phyloP scores from a whole-genome alignment of 2,113 vertebrate species.

The Daubentonia madagascariensis region DNA sequence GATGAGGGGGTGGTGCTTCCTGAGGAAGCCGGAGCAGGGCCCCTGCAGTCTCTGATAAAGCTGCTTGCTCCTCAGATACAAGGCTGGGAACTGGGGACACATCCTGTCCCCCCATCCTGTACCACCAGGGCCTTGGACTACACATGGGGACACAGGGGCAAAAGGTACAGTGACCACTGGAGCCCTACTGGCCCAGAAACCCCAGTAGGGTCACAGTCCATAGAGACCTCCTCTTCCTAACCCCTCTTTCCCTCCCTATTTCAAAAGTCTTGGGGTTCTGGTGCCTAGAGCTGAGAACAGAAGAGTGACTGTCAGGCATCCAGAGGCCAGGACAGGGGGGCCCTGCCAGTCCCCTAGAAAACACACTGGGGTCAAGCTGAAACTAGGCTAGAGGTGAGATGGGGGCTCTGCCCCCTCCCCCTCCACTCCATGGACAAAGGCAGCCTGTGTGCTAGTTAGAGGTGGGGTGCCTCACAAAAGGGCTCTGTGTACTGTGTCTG shows the following conservation, averaged over 20 bases:
- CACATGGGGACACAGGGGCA: not conserved
- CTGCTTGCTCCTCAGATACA: constrained; percentile 28
- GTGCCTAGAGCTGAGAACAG: not conserved
- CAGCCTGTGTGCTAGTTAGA: constrained; percentile 38
- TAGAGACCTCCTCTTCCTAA: not conserved
- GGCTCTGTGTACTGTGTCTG: constrained; percentile 60
- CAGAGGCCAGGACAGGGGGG: not conserved
- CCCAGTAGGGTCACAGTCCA: not conserved
- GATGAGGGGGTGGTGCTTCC: constrained; percentile 53
- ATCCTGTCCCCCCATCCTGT: not conserved
- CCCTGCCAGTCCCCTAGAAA: not conserved
- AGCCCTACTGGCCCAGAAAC: not conserved
- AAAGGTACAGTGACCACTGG: not conserved
- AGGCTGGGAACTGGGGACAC: not conserved
- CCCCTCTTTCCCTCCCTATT: not conserved
- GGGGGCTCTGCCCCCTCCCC: not conserved
- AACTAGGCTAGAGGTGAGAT: constrained; percentile 16
- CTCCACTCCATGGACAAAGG: constrained; percentile 58
- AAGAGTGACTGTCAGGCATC: not conserved
- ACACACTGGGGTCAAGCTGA: constrained; percentile 32
- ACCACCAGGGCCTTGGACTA: not conserved
- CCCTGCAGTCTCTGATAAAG: constrained; percentile 63
- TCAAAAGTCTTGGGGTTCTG: constrained; percentile 8
- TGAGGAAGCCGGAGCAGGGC: constrained; percentile 68
- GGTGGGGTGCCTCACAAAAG: not conserved